Base-by-base conservation (phyloP, 2,888 invertebrate species). In the Synanthedon vespiformis region DNA sequence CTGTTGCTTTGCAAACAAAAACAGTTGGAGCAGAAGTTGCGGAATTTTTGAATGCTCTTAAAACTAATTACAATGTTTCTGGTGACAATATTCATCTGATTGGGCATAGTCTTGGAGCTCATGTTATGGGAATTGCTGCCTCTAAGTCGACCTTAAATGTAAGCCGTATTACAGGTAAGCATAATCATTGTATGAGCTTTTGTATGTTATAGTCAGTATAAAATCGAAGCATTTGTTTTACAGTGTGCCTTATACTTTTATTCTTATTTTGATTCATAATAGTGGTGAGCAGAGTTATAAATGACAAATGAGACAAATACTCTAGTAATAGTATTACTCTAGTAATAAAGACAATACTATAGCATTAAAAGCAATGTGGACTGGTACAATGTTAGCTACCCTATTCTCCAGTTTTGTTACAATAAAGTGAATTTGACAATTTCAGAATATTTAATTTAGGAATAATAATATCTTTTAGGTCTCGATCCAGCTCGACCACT, bases 401-500 rank as follows among this genome's bases (percentile, higher is more conserved):
- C 18, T 3, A 22, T 22, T 22, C 4, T 22, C 4, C 18, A 22
- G 18, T 22, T 22, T 22, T 22, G 18, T 22, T 22, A 1, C 18
- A 22, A n/a, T n/a, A n/a, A n/a, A n/a, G n/a, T n/a, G n/a, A n/a
- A n/a, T 12, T 44, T 18, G 11, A 40, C 11, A 49, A 34, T 49
- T 48, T 47, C 41, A 12, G 34, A 8, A 8, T 34, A 34, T 34
- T 34, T 34, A 34, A 34, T 34, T 34, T 8, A 2, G 1, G 8
- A 34, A 34, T 34, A 34, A 34, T 34, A 34, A 34, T 40, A 4
- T 40, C 27, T 14, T 40, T 13, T 61, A 91, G 92, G 92, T 34
- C 74, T 93, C 40, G 93, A 93, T 76, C 93, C 93, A 27, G 93
- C 93, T 0, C 68, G 91, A 58, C 93, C 93, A 0, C 65, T 92